Evolutionary conservation across 1,140 invertebrate genomes (phyloP), one percentile per base, ranked within the genome.

Genomic region (Eriosoma lanigerum): DNA sequence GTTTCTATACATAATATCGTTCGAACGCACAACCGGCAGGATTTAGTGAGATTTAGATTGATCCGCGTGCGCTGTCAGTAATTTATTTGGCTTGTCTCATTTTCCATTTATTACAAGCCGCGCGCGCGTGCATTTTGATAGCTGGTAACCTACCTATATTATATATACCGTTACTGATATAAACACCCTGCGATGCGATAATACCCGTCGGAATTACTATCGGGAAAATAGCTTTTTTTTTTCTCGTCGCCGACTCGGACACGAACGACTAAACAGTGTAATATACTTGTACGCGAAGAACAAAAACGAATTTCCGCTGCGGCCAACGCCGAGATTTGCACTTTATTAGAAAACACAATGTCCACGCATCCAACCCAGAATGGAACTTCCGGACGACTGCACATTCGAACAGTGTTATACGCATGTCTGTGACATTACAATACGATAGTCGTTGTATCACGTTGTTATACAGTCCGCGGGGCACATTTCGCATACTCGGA

Each of bases 11-110:
- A 38, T 38, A 38, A 4, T 38, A 38, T 38, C 32, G 32, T 38
- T 10, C 12, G 70, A 38, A 56, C 54, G 21, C 38, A 46, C 15
- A 17, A 38, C 21, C 38, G 54, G 21, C 56, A 15, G 75, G 75
- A 60, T 78, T 78, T 78, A 60, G 19, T 21, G 56, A 78, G 75
- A 78, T 78, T 78, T 62, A 78, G 75, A 78, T 78, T 78, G 75
- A 78, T 78, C 75, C 75, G 24, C 2, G 21, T 15, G 38, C n/a
- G 38, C 56, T 78, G 56, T 62, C 75, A 26, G 56, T 78, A 78
- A 78, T 78, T 78, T 78, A 78, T 78, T 78, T 78, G 9, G 68
- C 56, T 26, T n/a, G 75, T 78, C 75, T 48, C 56, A 56, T 60
- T 29, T 78, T 62, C 38, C 56, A 78, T 78, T 78, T 78, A 78